A percentile compares a stretch with the other conserved stretches of the same genome.
phyloP scores from a whole-genome alignment of 2,888 invertebrate species.

The Tridacna crocea region DNA sequence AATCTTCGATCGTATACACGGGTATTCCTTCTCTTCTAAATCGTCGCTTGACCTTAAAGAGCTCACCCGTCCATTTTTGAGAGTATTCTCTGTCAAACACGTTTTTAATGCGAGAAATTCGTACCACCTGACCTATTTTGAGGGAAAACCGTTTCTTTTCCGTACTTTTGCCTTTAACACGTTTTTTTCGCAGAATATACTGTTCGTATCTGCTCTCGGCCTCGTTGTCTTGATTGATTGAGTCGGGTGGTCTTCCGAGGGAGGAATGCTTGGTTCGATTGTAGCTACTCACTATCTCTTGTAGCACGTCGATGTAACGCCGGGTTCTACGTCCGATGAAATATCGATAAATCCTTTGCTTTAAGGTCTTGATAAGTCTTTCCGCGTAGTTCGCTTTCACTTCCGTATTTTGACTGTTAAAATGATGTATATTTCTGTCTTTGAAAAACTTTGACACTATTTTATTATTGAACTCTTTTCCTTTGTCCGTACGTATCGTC shows the following conservation, averaged over 20 bases:
- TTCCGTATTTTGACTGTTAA: constrained; percentile 30
- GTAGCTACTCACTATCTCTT: constrained; percentile 37
- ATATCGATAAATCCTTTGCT: constrained; percentile 29
- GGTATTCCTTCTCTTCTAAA: constrained; percentile 40
- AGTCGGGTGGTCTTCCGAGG: constrained; percentile 28
- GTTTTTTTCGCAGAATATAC: constrained; percentile 20
- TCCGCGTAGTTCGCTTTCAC: constrained; percentile 42
- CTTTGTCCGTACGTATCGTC: constrained; percentile 33
- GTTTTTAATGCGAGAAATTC: constrained; percentile 32
- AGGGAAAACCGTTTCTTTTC: not conserved
- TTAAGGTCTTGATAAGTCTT: constrained; percentile 37
- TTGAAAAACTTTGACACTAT: constrained; percentile 24
- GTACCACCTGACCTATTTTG: constrained; percentile 44
- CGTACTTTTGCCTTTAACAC: too few species aligned
- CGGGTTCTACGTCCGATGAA: too few species aligned
- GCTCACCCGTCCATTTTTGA: constrained; percentile 55
- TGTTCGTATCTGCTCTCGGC: constrained; percentile 29
- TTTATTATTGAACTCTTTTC: constrained; percentile 35
- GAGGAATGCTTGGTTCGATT: constrained; percentile 41
- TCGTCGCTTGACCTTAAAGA: constrained; percentile 42
- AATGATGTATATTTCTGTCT: constrained; percentile 27
- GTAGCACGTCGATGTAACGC: constrained; percentile 31
- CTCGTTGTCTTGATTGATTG: constrained; percentile 30
- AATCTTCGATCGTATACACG: constrained; percentile 41
- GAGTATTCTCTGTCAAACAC: constrained; percentile 55